Conservation (phyloP, 2,888 invertebrate genomes). For the Chymomyza caudatula region DNA sequence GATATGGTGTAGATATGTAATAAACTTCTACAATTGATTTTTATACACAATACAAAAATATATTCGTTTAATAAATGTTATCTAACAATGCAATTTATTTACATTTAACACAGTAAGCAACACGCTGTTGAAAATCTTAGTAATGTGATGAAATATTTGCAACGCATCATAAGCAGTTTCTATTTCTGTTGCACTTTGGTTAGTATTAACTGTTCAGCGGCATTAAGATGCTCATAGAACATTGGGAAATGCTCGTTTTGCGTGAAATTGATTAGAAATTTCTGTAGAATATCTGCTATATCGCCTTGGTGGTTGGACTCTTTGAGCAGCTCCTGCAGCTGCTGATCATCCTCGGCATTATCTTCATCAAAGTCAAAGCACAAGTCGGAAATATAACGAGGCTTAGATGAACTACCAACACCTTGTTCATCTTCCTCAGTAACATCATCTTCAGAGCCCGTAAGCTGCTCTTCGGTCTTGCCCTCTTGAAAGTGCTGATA, state of each 20-base stretch:
- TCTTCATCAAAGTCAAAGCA: slow-evolving; percentile 74
- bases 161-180: background rate
- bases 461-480: slow-evolving; percentile 68
- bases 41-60: background rate
- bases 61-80: background rate
- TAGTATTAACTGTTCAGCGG: slow-evolving; percentile 76
- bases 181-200: slow-evolving; percentile 65
- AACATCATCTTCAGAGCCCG: slow-evolving; percentile 59
- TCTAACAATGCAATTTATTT: background rate
- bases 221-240: slow-evolving; percentile 82
- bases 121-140: background rate
- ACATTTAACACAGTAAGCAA: background rate
- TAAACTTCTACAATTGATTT: no score
- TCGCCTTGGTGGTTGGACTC: slow-evolving; percentile 81
- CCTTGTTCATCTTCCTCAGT: slow-evolving; percentile 55
- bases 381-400: slow-evolving; percentile 73
- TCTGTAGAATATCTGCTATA: slow-evolving; percentile 82
- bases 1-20: no score
- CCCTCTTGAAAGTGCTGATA: slow-evolving; percentile 81
- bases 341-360: slow-evolving; percentile 78
- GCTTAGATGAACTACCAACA: slow-evolving; percentile 57
- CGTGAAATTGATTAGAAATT: slow-evolving; percentile 82
- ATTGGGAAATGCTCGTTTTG: slow-evolving; percentile 82
- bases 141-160: background rate
- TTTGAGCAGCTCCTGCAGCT: slow-evolving; percentile 81